A percentile compares a stretch with the other conserved stretches of the same genome.
phyloP scores from a whole-genome alignment of 2,113 vertebrate species.

The Nothobranchius furzeri region DNA sequence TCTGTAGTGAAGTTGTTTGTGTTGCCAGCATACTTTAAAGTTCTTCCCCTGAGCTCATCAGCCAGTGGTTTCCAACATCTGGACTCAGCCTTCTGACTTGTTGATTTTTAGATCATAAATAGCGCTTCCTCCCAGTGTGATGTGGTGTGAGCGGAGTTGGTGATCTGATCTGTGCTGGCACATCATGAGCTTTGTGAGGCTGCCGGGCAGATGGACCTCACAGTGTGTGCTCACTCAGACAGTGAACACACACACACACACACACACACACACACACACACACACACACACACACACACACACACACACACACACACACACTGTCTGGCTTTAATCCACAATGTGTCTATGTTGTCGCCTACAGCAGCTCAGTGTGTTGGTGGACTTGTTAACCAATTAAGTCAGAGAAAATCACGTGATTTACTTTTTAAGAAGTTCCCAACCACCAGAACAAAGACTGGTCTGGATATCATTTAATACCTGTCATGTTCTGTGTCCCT shows the following conservation, averaged over 20 bases:
- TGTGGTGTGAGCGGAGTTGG: slow-evolving; percentile 23
- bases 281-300: slow-evolving; percentile 6
- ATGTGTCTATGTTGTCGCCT: slow-evolving; percentile 1
- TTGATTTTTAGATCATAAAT: slow-evolving; percentile 12
- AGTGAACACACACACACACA: slow-evolving; percentile 12
- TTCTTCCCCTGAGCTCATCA: too few species aligned
- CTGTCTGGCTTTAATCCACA: slow-evolving; percentile 34
- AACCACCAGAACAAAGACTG: too few species aligned
- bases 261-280: slow-evolving; percentile 23
- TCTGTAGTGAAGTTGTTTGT: too few species aligned
- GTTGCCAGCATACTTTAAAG: too few species aligned
- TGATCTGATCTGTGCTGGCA: slow-evolving; percentile 61
- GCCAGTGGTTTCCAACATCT: too few species aligned
- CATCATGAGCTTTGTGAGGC: slow-evolving; percentile 40
- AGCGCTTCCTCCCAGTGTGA: not conserved
- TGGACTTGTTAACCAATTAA: not conserved
- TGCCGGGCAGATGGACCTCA: slow-evolving; percentile 67
- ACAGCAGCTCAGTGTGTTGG: not conserved
- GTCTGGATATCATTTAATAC: too few species aligned
- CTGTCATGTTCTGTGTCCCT: too few species aligned
- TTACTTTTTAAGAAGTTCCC: too few species aligned
- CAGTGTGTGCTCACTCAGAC: slow-evolving; percentile 41
- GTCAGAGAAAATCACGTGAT: not conserved
- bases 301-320: slow-evolving; percentile 22
- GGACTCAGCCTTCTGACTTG: not conserved